A percentile compares a stretch with the other conserved stretches of the same genome.
phyloP scores from a whole-genome alignment of 2,888 invertebrate species.

The Lithophane ornitopus region DNA sequence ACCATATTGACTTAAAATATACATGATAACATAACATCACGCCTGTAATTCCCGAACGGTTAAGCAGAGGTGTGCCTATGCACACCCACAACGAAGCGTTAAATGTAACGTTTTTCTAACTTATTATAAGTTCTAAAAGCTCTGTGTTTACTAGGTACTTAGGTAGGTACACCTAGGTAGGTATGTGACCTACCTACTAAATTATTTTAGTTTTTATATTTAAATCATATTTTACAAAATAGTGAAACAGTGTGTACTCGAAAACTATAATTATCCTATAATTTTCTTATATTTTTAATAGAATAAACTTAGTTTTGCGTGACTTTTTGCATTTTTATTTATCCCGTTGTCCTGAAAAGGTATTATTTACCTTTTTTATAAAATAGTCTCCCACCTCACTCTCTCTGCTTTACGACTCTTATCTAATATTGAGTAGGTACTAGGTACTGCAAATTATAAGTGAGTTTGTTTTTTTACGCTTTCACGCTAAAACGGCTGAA shows the following conservation, averaged over 20 bases:
- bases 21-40: background rate
- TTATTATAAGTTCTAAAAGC: background rate
- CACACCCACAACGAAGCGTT: too few species aligned
- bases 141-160: background rate
- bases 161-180: too few species aligned
- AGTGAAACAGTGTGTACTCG: background rate
- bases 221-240: background rate
- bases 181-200: background rate
- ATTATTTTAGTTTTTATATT: background rate
- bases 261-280: background rate
- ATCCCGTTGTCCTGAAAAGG: too few species aligned
- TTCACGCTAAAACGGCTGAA: too few species aligned
- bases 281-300: background rate
- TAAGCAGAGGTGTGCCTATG: too few species aligned
- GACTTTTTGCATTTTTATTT: constrained; percentile 20
- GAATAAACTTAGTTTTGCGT: constrained; percentile 29
- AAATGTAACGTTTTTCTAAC: background rate
- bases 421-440: background rate
- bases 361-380: too few species aligned
- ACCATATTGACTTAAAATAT: background rate
- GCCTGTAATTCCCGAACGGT: background rate
- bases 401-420: background rate
- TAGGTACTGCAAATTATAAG: too few species aligned
- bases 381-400: background rate
- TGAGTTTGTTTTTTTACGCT: too few species aligned